Conservation (phyloP, 2,797 vertebrate genomes). For the Psittacula derbiana region DNA sequence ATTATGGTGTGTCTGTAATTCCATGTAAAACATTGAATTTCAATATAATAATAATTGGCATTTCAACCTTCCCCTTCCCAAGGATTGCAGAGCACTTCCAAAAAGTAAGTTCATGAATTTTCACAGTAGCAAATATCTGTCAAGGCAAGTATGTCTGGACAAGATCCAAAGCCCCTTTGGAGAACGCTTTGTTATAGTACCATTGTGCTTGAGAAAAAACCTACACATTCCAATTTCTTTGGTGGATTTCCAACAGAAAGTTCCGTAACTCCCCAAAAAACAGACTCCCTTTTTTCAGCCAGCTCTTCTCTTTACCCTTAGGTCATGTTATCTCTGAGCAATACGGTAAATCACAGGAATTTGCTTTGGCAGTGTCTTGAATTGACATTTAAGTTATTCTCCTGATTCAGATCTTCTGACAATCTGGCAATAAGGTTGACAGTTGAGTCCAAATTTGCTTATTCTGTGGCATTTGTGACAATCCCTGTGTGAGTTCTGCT, state of each 20-base stretch:
- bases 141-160: background rate
- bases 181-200: background rate
- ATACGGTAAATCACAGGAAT: slow-evolving; percentile 15
- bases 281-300: background rate
- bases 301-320: slow-evolving; percentile 19
- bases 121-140: background rate
- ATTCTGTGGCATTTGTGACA: slow-evolving; percentile 55
- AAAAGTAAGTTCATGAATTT: background rate
- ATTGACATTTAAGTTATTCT: slow-evolving; percentile 68
- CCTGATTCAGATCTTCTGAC: slow-evolving; percentile 52
- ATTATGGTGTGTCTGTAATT: background rate
- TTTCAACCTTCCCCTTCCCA: background rate
- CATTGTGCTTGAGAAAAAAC: background rate
- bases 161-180: background rate
- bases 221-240: background rate
- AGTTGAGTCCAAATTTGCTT: slow-evolving; percentile 48
- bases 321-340: slow-evolving; percentile 27
- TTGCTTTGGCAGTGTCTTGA: slow-evolving; percentile 27
- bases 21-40: background rate
- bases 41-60: background rate
- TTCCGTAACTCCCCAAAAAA: background rate
- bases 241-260: background rate
- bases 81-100: background rate
- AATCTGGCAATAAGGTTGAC: slow-evolving; percentile 52
- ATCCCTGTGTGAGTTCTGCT: slow-evolving; percentile 11